Evolutionary conservation across 2,888 invertebrate genomes (phyloP).

Genomic region (Xiphydria camelus): DNA sequence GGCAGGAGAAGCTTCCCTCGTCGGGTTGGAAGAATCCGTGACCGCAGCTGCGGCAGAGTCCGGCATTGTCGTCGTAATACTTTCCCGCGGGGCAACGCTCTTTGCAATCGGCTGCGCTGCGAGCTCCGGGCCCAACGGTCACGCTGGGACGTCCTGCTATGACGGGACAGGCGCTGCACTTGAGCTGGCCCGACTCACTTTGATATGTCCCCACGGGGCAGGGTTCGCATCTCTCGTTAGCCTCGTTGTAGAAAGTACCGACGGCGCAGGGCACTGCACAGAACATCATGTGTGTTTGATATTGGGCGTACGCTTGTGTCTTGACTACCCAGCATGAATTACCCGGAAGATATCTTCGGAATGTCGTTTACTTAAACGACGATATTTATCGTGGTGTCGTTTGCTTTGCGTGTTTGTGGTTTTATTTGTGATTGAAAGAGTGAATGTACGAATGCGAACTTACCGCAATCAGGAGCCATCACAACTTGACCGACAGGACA

Average conservation of each 20-base stretch:
- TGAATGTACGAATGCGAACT: constrained; percentile 36
- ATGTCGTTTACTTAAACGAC: too few species aligned
- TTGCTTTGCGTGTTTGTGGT: too few species aligned
- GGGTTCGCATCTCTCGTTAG: constrained; percentile 76
- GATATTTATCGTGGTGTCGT: too few species aligned
- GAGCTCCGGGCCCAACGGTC: constrained; percentile 82
- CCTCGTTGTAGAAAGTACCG: constrained; percentile 82
- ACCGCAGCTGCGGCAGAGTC: constrained; percentile 88
- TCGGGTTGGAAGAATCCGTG: constrained; percentile 91
- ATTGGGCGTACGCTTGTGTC: background rate
- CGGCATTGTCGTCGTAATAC: constrained; percentile 87
- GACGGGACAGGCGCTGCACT: constrained; percentile 86
- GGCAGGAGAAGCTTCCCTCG: constrained; percentile 88
- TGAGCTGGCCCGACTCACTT: constrained; percentile 86
- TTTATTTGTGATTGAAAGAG: background rate
- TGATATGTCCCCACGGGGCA: constrained; percentile 92
- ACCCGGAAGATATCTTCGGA: constrained; percentile 4
- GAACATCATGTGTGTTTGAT: constrained; percentile 17
- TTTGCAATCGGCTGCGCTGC: constrained; percentile 88
- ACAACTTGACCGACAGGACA: constrained; percentile 94
- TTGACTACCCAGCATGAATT: background rate
- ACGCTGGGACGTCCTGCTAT: constrained; percentile 90
- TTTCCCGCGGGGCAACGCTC: constrained; percentile 93
- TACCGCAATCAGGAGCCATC: constrained; percentile 90
- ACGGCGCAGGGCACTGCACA: constrained; percentile 83